Percentiles rank a stretch among this genome's conserved stretches.
Evolutionary conservation across 2,113 vertebrate genomes (phyloP).

Genomic region (Limnothrissa miodon): DNA sequence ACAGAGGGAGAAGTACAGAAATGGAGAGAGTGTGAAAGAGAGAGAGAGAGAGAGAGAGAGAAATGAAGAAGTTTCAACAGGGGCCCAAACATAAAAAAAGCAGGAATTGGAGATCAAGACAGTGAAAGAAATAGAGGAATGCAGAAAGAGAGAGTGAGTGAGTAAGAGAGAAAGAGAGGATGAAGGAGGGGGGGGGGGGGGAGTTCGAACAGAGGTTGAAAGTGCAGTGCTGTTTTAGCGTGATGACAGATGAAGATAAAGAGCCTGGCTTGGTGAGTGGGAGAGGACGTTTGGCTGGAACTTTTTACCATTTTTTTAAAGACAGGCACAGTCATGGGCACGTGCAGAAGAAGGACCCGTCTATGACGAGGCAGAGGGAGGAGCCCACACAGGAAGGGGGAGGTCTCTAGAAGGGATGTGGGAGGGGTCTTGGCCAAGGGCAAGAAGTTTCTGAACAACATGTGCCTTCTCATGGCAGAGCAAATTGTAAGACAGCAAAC

Average conservation of each 20-base stretch:
- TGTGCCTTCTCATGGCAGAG: constrained; percentile 17
- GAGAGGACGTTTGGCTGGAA: constrained; percentile 35
- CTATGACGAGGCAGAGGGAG: constrained; percentile 58
- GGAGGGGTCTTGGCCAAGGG: constrained; percentile 29
- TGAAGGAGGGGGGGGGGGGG: constrained; percentile 16
- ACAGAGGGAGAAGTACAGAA: background rate
- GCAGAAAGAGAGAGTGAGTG: background rate
- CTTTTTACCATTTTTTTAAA: constrained; percentile 40
- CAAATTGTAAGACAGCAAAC: constrained; percentile 31
- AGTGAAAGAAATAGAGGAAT: background rate
- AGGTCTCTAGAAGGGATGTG: constrained; percentile 31
- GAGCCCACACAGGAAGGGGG: constrained; percentile 41
- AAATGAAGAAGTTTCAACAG: background rate
- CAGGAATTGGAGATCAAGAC: background rate
- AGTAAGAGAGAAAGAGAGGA: constrained; percentile 18
- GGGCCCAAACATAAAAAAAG: background rate
- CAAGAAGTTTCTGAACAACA: constrained; percentile 34
- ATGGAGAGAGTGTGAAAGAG: background rate
- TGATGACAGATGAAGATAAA: constrained; percentile 76
- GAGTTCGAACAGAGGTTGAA: constrained; percentile 37
- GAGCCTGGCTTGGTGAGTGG: constrained; percentile 61
- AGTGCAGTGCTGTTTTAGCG: constrained; percentile 51
- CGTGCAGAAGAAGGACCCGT: constrained; percentile 54
- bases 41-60: background rate
- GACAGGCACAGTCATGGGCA: constrained; percentile 50